A percentile compares a stretch with the other conserved stretches of the same genome.
Conservation (phyloP, 2,888 invertebrate species). For the Eilema caniola region DNA sequence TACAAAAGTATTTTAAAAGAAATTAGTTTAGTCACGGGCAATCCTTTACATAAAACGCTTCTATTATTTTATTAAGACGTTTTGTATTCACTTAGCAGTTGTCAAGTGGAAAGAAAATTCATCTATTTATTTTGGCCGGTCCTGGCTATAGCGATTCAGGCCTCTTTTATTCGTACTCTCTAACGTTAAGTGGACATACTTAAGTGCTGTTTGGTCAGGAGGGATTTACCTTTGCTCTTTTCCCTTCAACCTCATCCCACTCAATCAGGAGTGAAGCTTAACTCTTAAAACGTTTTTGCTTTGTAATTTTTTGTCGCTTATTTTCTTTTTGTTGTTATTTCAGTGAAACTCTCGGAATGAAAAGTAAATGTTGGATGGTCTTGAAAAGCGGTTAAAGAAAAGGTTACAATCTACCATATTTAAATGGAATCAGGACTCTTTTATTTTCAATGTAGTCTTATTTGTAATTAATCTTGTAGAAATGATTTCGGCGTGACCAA, state of each 20-base stretch:
- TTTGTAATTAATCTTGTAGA: slow-evolving; percentile 7
- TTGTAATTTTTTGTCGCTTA: slow-evolving; percentile 63
- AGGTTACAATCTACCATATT: slow-evolving; percentile 6
- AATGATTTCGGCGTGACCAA: background rate
- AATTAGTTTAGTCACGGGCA: slow-evolving; percentile 28
- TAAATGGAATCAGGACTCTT: slow-evolving; percentile 5
- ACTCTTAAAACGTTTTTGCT: slow-evolving; percentile 67
- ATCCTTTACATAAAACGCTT: slow-evolving; percentile 32
- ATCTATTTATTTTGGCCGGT: slow-evolving; percentile 76
- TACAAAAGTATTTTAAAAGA: slow-evolving; percentile 36
- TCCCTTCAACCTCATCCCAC: slow-evolving; percentile 73
- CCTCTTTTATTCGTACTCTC: slow-evolving; percentile 72
- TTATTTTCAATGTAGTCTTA: background rate
- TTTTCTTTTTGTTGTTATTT: slow-evolving; percentile 44
- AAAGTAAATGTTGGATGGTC: slow-evolving; percentile 24
- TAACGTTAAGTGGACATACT: slow-evolving; percentile 81
- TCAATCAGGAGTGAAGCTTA: slow-evolving; percentile 76
- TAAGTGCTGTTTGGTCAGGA: slow-evolving; percentile 83
- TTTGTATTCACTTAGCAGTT: slow-evolving; percentile 53
- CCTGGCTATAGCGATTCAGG: slow-evolving; percentile 58
- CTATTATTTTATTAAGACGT: slow-evolving; percentile 60
- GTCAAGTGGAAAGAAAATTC: slow-evolving; percentile 69
- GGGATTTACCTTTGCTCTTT: slow-evolving; percentile 86
- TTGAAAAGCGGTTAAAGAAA: slow-evolving; percentile 13
- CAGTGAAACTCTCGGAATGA: slow-evolving; percentile 26